phyloP scores from a whole-genome alignment of 2,113 vertebrate genomes.

The Cochlearius cochlearius region DNA sequence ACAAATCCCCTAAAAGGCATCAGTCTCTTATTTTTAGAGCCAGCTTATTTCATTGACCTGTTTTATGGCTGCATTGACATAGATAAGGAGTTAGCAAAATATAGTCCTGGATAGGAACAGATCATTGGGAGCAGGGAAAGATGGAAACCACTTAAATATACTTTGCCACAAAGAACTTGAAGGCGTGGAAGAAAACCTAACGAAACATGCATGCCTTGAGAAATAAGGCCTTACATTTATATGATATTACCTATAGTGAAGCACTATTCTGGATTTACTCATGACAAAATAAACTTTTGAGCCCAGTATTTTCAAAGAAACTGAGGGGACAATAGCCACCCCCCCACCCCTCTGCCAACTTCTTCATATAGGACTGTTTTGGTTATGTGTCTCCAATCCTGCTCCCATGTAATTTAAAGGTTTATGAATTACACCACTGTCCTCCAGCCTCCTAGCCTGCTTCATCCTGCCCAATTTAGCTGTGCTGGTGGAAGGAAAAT shows the following conservation, averaged over 20 bases:
- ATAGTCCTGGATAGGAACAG: neutral
- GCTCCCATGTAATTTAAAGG: neutral
- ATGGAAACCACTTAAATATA: neutral
- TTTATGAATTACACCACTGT: too few species aligned
- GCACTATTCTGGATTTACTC: neutral
- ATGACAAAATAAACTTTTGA: neutral
- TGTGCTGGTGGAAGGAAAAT: fast-evolving
- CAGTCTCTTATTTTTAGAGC: neutral
- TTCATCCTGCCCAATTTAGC: too few species aligned
- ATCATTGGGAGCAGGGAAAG: neutral
- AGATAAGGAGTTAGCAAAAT: neutral
- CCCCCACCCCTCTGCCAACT: too few species aligned
- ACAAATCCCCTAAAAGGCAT: neutral
- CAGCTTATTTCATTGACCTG: neutral
- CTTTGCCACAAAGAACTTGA: neutral
- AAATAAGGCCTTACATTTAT: neutral
- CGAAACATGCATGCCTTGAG: neutral
- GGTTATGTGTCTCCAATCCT: neutral
- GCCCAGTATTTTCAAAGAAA: neutral
- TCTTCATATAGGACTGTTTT: neutral
- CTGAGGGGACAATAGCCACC: fast-evolving
- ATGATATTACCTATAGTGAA: neutral
- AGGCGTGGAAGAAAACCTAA: neutral
- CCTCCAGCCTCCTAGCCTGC: neutral
- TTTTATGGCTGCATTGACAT: neutral